Evolutionary conservation across 2,888 invertebrate species (phyloP).

Genomic region (Drosophila fungiperda): DNA sequence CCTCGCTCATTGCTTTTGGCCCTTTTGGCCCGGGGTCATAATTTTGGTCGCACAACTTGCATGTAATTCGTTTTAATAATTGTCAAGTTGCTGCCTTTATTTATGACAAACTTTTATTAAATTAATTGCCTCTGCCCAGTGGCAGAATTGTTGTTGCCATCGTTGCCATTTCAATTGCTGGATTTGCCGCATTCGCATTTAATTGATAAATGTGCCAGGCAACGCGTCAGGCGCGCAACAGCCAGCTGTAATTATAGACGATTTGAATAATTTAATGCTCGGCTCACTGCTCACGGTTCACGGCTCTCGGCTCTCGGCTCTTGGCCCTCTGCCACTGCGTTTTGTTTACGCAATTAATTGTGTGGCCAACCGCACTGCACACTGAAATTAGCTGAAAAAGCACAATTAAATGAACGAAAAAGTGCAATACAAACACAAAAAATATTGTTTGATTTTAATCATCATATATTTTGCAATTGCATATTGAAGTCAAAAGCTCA

Average conservation of each 20-base stretch:
- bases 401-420: not conserved
- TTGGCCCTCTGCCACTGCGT: conserved; percentile 43
- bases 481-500: no score
- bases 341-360: conserved; percentile 79
- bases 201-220: conserved; percentile 73
- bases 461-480: not conserved
- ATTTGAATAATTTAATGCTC: conserved; percentile 77
- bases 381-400: not conserved
- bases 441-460: not conserved
- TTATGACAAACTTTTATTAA: conserved; percentile 79
- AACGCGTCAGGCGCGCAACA: conserved; percentile 23
- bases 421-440: not conserved
- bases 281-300: conserved; percentile 8
- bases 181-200: conserved; percentile 76
- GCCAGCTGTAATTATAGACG: conserved; percentile 74
- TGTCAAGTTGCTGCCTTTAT: conserved; percentile 73
- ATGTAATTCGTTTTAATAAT: conserved; percentile 79
- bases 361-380: conserved; percentile 45
- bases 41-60: conserved; percentile 57
- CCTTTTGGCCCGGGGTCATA: conserved; percentile 45
- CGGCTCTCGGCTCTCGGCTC: conserved; percentile 38
- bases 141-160: conserved; percentile 35
- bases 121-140: conserved; percentile 67
- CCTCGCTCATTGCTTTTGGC: conserved; percentile 33
- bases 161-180: conserved; percentile 43